Conservation (phyloP, 2,888 invertebrate genomes). For the Parasteatoda lunata region DNA sequence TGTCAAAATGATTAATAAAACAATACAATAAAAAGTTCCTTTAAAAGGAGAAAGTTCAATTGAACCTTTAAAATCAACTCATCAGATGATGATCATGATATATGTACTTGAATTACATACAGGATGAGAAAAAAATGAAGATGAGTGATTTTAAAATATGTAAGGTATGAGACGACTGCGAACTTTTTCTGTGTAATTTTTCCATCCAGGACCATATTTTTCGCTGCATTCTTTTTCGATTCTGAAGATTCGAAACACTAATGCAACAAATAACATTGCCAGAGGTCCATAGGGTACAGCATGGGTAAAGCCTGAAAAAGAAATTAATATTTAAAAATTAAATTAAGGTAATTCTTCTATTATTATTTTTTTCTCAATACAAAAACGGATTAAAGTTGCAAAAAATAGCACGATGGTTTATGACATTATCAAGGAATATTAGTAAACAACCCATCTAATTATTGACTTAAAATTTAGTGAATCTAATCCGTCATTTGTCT, state of each 20-base stretch:
- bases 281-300: conserved; percentile 45
- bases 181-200: conserved; percentile 50
- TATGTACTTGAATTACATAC: conserved; percentile 38
- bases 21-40: conserved; percentile 30
- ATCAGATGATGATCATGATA: conserved; percentile 38
- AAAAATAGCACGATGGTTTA: too few relatives aligned
- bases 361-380: too few relatives aligned
- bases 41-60: conserved; percentile 15
- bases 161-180: conserved; percentile 58
- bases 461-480: too few relatives aligned
- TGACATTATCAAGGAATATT: too few relatives aligned
- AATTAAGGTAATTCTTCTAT: too few relatives aligned
- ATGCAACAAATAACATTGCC: conserved; percentile 30
- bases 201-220: conserved; percentile 62
- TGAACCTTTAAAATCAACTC: neutral
- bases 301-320: conserved; percentile 40
- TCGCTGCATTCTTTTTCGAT: conserved; percentile 56
- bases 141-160: conserved; percentile 47
- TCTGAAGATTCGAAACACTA: conserved; percentile 27
- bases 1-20: conserved; percentile 38
- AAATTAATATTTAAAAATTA: too few relatives aligned
- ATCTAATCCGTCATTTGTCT: too few relatives aligned
- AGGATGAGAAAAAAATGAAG: conserved; percentile 25
- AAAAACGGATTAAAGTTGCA: too few relatives aligned
- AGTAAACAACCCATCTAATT: too few relatives aligned